A percentile compares a stretch with the other conserved stretches of the same genome.
These are phyloP conservation scores for Tuberolachnus salignus DNA, from an alignment of 2,888 invertebrate genomes.

Conservation along the genomic window DNA sequence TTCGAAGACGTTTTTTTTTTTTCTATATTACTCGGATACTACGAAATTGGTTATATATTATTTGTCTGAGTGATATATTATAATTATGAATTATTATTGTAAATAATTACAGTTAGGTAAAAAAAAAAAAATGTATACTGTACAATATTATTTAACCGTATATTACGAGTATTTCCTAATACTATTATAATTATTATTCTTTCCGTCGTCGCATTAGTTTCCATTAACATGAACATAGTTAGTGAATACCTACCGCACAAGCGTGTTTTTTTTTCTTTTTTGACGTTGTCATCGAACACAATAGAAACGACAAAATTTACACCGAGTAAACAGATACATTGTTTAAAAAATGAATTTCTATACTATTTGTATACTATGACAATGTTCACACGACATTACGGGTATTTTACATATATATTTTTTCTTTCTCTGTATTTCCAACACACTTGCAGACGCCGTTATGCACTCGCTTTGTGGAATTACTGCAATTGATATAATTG, in stretches of 20 bases:
- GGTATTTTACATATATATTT: slow-evolving; percentile 1
- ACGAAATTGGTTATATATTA: too few relatives aligned
- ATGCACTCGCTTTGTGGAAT: slow-evolving; percentile 13
- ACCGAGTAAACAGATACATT: slow-evolving; percentile 48
- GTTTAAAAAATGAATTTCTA: slow-evolving; percentile 17
- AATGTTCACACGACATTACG: not conserved
- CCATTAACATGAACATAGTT: slow-evolving; percentile 15
- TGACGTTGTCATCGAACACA: slow-evolving; percentile 44
- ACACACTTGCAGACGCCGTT: slow-evolving; percentile 27
- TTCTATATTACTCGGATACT: too few relatives aligned
- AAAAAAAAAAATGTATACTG: too few relatives aligned
- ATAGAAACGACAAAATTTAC: slow-evolving; percentile 29
- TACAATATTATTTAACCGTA: not conserved
- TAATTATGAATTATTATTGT: too few relatives aligned
- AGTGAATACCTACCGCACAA: not conserved
- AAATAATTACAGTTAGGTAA: too few relatives aligned
- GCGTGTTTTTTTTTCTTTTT: not conserved
- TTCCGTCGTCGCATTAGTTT: slow-evolving; percentile 4
- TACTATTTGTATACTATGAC: not conserved
- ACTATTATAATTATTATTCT: slow-evolving; percentile 5
- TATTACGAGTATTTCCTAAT: not conserved
- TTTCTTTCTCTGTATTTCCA: slow-evolving; percentile 18
- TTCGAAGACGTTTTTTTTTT: too few relatives aligned
- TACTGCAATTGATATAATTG: slow-evolving; percentile 13
- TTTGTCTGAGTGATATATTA: too few relatives aligned